Evolutionary conservation across 2,888 invertebrate species (phyloP), one percentile per base, ranked within the genome.

Genomic region (Drosophila lutescens): DNA sequence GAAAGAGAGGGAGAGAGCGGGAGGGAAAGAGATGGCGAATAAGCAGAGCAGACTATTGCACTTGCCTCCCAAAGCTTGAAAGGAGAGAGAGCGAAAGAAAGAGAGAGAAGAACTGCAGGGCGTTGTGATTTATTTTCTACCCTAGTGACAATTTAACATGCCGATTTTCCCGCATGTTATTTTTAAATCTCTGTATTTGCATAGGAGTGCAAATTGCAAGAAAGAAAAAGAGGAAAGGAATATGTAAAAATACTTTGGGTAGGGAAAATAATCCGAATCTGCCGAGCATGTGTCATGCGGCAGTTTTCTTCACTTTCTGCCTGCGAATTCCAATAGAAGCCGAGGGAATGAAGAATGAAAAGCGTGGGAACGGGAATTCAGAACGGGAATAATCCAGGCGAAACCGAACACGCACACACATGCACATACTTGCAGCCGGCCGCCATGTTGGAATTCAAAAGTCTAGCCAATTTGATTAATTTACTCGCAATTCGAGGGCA

Each of bases 101-200:
- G 26, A 57, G 17, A 17, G 13, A 10, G 40, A 30, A n/a, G 15
- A 47, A 13, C 20, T 55, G 32, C 54, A 50, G 75, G 43, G 76
- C 79, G 65, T 66, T 63, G 78, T 68, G 84, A 86, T 86, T 88
- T 88, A 80, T 79, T 86, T 85, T 88, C 70, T 79, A 81, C 79
- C 85, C 88, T 76, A 88, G 85, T 81, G 86, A 85, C 88, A 84
- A 76, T 68, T 85, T 87, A 74, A 56, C 77, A 72, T 86, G 75
- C 77, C 43, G 58, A 68, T 86, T 84, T 79, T 67, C 67, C 71
- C 68, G 77, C 47, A 70, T 74, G 81, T 76, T 86, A 80, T 86
- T 86, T 88, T 80, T 84, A 84, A 75, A 60, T 55, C 50, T 66
- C 38, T 77, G 62, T 26, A 74, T 73, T 84, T 67, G 73, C 80